A percentile compares a stretch with the other conserved stretches of the same genome.
phyloP scores from a whole-genome alignment of 2,888 invertebrate genomes.

The Limnephilus rhombicus region DNA sequence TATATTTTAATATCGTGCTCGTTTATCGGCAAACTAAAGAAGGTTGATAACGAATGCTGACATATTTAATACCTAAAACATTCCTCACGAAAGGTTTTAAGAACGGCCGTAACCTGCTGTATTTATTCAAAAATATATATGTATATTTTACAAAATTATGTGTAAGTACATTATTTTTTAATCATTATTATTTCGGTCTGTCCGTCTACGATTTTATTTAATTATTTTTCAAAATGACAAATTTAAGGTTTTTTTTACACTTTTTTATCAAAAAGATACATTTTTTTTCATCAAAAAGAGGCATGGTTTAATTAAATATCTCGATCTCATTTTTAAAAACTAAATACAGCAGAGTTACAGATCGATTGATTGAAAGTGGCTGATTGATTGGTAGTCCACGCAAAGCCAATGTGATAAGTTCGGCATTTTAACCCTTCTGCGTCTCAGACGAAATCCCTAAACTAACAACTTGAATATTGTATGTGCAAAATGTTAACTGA shows the following conservation, averaged over 20 bases:
- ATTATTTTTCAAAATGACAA: not conserved
- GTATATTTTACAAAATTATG: not conserved
- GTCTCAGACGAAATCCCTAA: slow-evolving; percentile 19
- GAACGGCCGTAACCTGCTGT: not conserved
- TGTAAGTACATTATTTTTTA: not conserved
- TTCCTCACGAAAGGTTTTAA: slow-evolving; percentile 15
- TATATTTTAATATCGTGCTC: slow-evolving; percentile 57
- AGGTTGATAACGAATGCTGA: slow-evolving; percentile 23
- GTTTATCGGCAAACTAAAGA: slow-evolving; percentile 18
- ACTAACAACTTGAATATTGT: slow-evolving; percentile 32
- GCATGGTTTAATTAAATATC: too few species aligned
- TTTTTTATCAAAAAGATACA: too few species aligned
- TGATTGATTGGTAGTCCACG: not conserved
- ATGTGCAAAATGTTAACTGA: slow-evolving; percentile 34
- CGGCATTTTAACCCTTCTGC: slow-evolving; percentile 3
- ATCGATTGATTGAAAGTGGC: not conserved
- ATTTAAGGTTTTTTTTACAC: not conserved
- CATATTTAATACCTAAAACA: slow-evolving; percentile 23
- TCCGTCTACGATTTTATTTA: not conserved
- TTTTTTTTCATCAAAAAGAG: too few species aligned
- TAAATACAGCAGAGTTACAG: slow-evolving; percentile 2
- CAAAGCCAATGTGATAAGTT: slow-evolving; percentile 25
- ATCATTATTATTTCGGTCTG: not conserved
- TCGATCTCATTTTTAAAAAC: not conserved
- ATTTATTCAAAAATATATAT: not conserved